phyloP scores from a whole-genome alignment of 2,797 vertebrate species.

The Rhinichthys osculus region DNA sequence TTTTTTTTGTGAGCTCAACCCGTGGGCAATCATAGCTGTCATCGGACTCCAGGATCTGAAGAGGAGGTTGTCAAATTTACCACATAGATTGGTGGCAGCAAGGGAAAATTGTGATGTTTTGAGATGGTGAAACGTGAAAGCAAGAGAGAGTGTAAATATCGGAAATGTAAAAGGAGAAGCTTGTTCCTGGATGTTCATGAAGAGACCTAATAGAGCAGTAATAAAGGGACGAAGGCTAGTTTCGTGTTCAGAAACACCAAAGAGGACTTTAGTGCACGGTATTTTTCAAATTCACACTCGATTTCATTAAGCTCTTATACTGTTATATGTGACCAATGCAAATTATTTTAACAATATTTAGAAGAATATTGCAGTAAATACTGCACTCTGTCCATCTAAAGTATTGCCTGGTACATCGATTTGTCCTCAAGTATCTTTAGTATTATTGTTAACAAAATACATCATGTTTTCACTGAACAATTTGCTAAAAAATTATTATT shows the following conservation, averaged over 20 bases:
- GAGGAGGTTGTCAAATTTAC: constrained; percentile 38
- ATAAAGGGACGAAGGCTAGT: neutral
- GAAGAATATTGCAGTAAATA: neutral
- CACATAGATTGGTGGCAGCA: constrained; percentile 17
- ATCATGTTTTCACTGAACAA: neutral
- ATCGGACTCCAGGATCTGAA: constrained; percentile 44
- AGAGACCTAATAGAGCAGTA: constrained; percentile 1
- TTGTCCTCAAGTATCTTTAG: neutral
- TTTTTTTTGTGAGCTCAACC: constrained; percentile 4
- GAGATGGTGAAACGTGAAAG: constrained; percentile 13
- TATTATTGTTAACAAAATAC: neutral
- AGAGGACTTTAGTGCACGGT: neutral
- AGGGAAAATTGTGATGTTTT: constrained; percentile 28
- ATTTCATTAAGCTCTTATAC: neutral
- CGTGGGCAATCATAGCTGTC: constrained; percentile 51
- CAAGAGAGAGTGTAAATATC: constrained; percentile 29
- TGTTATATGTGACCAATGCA: neutral
- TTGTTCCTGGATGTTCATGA: neutral
- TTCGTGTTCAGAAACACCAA: neutral
- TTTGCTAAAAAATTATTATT: neutral
- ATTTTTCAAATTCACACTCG: neutral
- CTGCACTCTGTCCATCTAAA: neutral
- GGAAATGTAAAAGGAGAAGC: neutral
- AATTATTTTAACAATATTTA: neutral
- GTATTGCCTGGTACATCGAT: neutral